phyloP scores from a whole-genome alignment of 2,888 invertebrate species.

The Alviniconcha strummeri region DNA sequence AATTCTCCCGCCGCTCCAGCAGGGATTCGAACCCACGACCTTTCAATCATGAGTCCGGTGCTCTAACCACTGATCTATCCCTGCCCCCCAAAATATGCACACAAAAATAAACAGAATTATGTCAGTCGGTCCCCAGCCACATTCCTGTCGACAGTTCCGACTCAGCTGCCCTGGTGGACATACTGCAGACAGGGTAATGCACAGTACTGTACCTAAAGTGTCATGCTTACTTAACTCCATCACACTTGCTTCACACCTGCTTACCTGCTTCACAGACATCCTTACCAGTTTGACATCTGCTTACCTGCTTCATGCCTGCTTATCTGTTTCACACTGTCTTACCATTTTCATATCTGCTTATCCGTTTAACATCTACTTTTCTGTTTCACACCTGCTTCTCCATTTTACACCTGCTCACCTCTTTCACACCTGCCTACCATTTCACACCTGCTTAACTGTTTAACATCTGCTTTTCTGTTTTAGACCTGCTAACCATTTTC shows the following conservation, averaged over 20 bases:
- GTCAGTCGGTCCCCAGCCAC: too few species aligned
- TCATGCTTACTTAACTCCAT: neutral
- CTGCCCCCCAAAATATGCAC: too few species aligned
- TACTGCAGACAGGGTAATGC: neutral
- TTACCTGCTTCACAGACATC: neutral
- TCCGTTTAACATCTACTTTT: too few species aligned
- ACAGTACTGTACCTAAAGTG: neutral
- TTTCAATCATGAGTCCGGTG: too few species aligned
- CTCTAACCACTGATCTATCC: too few species aligned
- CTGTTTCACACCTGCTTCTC: neutral
- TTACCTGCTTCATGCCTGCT: neutral
- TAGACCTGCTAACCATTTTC: neutral
- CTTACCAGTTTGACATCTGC: neutral
- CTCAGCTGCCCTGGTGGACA: neutral
- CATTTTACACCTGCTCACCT: constrained; percentile 23
- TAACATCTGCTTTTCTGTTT: neutral
- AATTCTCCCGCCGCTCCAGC: too few species aligned
- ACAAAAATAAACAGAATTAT: neutral
- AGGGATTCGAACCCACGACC: too few species aligned
- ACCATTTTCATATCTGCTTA: too few species aligned
- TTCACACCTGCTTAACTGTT: neutral
- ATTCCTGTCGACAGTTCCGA: neutral
- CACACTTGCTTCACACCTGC: neutral
- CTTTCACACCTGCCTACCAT: constrained; percentile 79
- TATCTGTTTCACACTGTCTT: too few species aligned